phyloP scores from a whole-genome alignment of 2,888 invertebrate genomes.

The Glyphotaelius pellucidus region DNA sequence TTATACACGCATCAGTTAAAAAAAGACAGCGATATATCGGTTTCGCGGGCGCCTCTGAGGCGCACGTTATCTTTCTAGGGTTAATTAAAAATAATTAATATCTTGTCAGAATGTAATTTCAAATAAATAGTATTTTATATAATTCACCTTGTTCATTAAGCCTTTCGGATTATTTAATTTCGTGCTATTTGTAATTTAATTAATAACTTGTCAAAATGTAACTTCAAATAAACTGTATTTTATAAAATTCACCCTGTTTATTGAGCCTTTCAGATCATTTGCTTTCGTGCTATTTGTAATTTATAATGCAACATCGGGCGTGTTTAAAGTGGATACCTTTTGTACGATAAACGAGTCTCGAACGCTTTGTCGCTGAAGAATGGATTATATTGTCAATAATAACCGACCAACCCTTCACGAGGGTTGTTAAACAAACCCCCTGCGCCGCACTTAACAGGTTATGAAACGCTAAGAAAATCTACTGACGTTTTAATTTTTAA shows the following conservation, averaged over 20 bases:
- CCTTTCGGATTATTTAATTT: too few species aligned
- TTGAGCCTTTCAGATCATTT: constrained; percentile 9
- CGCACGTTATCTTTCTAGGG: too few species aligned
- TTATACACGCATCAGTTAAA: too few species aligned
- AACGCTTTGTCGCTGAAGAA: constrained; percentile 23
- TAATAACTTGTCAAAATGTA: too few species aligned
- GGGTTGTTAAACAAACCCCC: not conserved
- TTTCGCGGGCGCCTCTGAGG: too few species aligned
- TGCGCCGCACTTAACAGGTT: not conserved
- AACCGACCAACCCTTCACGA: not conserved
- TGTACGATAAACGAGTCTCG: not conserved
- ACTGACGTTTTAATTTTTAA: not conserved
- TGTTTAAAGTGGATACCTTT: not conserved
- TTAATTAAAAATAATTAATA: too few species aligned
- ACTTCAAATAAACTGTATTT: too few species aligned
- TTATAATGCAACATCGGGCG: constrained; percentile 16
- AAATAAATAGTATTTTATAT: too few species aligned
- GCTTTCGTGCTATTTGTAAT: constrained; percentile 3
- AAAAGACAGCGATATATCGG: too few species aligned
- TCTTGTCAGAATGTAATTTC: too few species aligned
- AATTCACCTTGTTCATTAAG: too few species aligned
- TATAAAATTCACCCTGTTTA: not conserved
- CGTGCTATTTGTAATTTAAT: too few species aligned
- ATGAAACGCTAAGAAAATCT: not conserved
- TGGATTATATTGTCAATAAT: constrained; percentile 22